Conservation (phyloP, 1,140 invertebrate species). For the Zaprionus ornatus region DNA sequence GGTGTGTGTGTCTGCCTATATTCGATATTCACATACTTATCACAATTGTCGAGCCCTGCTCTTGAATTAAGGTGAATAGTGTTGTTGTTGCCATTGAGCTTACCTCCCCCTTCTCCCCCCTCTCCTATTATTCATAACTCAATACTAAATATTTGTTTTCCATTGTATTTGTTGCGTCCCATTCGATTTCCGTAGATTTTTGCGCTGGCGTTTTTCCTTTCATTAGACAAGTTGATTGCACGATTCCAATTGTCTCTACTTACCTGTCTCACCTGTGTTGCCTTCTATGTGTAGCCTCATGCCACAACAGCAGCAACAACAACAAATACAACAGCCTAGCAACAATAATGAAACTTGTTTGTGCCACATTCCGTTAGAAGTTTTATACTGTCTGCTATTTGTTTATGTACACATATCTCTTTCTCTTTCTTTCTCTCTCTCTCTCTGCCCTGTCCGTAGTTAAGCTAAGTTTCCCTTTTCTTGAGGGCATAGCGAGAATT, state of each 20-base stretch:
- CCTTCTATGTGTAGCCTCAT: slow-evolving; percentile 38
- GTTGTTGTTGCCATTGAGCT: slow-evolving; percentile 14
- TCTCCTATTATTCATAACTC: background rate
- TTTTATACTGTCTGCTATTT: background rate
- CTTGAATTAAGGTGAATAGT: slow-evolving; percentile 16
- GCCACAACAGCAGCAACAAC: slow-evolving; percentile 12
- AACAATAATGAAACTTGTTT: slow-evolving; percentile 62
- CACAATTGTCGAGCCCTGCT: slow-evolving; percentile 4
- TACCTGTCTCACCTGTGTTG: slow-evolving; percentile 62
- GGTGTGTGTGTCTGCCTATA: background rate
- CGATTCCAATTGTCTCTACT: slow-evolving; percentile 30
- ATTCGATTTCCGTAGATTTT: slow-evolving; percentile 53
- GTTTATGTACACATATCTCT: slow-evolving; percentile 14
- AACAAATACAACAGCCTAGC: slow-evolving; percentile 10
- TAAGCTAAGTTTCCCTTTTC: background rate
- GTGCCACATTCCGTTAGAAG: slow-evolving; percentile 54
- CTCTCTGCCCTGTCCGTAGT: slow-evolving; percentile 1
- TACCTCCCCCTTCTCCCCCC: background rate
- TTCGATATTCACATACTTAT: slow-evolving; percentile 7
- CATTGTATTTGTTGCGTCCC: slow-evolving; percentile 24
- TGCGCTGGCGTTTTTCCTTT: slow-evolving; percentile 55
- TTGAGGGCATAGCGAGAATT: background rate
- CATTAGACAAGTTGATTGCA: slow-evolving; percentile 54
- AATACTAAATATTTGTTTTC: slow-evolving; percentile 22
- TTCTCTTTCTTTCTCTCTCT: background rate